Base-by-base conservation (phyloP, 2,888 invertebrate species). In the Brachycybe producta region DNA sequence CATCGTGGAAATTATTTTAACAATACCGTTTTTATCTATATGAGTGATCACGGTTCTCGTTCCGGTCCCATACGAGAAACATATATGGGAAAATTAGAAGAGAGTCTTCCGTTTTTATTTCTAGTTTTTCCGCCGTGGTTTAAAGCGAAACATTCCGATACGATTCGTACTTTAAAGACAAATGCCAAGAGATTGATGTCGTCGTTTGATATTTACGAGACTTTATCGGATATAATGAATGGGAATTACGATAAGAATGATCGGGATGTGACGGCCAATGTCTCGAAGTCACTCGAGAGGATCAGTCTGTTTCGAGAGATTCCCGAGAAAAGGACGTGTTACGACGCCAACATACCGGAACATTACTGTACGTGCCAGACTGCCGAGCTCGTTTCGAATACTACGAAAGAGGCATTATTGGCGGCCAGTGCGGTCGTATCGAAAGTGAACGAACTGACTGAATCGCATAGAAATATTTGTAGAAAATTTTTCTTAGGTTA, bases 311-410 rank as follows among this genome's bases (percentile, higher is more conserved):
- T 92, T 64, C 66, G 79, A 23, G 75, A 78, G 0, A 74, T 92
- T 53, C 79, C 84, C 0, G 65, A 64, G 32, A 73, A 75, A 50
- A 72, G 91, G 38, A 84, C 82, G 0, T 92, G 92, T 63, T 70
- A 74, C 43, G 70, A 73, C 53, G 88, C 90, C 0, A 78, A 73
- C 1, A 85, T 92, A 52, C 77, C 79, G 0, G 77, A 79, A 23
- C 84, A 88, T 64, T 91, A 84, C 82, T 92, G 91, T 65, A 83
- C 86, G 21, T 92, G 92, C 57, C 82, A 85, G 61, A 74, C 74
- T 52, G 77, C 77, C 46, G 68, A 68, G 43, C 73, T 75, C 56
- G 62, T 84, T 17, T 63, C 72, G 0, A 67, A 68, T 0, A 70
- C 73, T 26, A 74, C 77, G 56, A 58, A 65, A 0, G 63, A 67